phyloP scores from a whole-genome alignment of 2,888 invertebrate genomes.

The Acanthosepion pharaonis region DNA sequence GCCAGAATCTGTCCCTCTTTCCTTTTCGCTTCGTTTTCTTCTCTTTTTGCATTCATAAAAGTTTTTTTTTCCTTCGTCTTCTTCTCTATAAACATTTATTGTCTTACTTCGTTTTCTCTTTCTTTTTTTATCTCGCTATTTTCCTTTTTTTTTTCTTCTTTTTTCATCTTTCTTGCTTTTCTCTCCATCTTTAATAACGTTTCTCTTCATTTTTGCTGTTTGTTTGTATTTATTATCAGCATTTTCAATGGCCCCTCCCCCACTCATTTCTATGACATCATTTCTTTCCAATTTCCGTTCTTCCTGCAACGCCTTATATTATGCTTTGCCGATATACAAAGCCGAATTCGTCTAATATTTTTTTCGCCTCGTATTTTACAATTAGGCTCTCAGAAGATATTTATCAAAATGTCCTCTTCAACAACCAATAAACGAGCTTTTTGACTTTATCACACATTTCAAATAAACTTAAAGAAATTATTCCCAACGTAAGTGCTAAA shows the following conservation, averaged over 20 bases:
- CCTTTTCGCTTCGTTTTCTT: neutral
- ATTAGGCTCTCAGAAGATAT: neutral
- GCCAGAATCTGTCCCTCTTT: neutral
- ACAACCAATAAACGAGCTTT: neutral
- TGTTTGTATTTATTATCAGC: neutral
- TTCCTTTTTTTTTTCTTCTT: too few relatives aligned
- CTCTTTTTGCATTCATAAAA: neutral
- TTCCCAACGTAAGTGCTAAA: neutral
- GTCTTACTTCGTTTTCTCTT: neutral
- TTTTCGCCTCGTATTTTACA: neutral
- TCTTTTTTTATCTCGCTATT: too few relatives aligned
- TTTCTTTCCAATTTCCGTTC: too few relatives aligned
- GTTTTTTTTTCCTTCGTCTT: too few relatives aligned
- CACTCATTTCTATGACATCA: too few relatives aligned
- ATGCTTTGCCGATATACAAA: too few relatives aligned
- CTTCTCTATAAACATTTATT: too few relatives aligned
- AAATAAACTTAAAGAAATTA: neutral
- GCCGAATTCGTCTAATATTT: neutral
- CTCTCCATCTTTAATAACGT: neutral
- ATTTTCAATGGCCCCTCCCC: neutral
- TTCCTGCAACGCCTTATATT: too few relatives aligned
- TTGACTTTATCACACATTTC: neutral
- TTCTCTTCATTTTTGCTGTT: neutral
- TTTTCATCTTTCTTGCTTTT: fast-evolving
- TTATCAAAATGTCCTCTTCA: neutral